Evolutionary conservation across 2,113 vertebrate genomes (phyloP), one percentile per base, ranked within the genome.

Genomic region (Nematolebias whitei): DNA sequence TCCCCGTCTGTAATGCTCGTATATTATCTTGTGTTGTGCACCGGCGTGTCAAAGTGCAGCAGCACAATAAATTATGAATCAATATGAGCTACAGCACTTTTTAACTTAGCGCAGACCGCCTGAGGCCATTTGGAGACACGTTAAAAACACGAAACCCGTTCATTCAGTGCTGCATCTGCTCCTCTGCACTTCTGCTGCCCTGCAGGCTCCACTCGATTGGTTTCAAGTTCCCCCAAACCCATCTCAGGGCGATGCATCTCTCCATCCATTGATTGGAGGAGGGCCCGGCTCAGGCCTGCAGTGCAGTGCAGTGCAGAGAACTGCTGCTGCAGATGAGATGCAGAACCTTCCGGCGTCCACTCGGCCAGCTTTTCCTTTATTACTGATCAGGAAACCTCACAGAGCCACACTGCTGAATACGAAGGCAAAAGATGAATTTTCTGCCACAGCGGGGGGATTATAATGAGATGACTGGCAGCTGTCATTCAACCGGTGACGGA

Each of bases 51-150:
- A 53, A 38, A 43, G 59, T 52, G n/a, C 68, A 82, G 73, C 78
- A 52, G 78, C 63, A 22, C 61, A 5, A 79, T 87, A 74, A 85
- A 84, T 85, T 84, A 82, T 82, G 78, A 82, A 88, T 84, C 74
- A 61, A 76, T 71, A 71, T 2, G 57, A 62, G 67, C 63, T 63
- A 5, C 56, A 47, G 56, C 78, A 4, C 22, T 52, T 50, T 16
- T 29, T 55, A 68, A 50, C 70, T 53, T 20, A 41, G 58, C 78
- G 35, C 78, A 55, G 74, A 64, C 76, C 67, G 70, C 71, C 59
- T 1, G 40, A 20, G 67, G 70, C 68, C 79, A 44, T 60, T 58
- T 70, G 78, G 81, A 78, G 68, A 70, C 49, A 62, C 43, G 26
- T 49, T 65, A 56, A 76, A 75, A 50, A 41, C 53, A 52, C n/a